Evolutionary conservation across 2,888 invertebrate genomes (phyloP).

Genomic region (Diadegma fenestrale): DNA sequence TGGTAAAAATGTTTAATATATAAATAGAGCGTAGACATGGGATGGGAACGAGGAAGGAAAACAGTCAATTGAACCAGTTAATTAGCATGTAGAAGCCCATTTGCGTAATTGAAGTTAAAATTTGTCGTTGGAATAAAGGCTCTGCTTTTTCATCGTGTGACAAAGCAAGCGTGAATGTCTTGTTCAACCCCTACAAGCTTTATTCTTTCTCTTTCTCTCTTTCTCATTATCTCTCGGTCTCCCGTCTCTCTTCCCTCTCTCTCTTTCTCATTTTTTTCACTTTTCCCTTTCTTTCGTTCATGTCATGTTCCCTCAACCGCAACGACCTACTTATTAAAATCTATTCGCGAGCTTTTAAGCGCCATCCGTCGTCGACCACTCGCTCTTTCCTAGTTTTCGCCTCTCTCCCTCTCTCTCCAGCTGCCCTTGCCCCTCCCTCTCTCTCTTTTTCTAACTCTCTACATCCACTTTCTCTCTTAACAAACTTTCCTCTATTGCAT

Average conservation of each 20-base stretch:
- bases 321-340: constrained; percentile 68
- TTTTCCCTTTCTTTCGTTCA: constrained; percentile 20
- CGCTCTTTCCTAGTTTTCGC: constrained; percentile 12
- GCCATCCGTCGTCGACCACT: constrained; percentile 46
- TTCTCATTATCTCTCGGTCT: background rate
- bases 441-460: constrained; percentile 25
- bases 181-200: constrained; percentile 27
- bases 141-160: constrained; percentile 46
- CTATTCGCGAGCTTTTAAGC: constrained; percentile 60
- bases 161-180: constrained; percentile 46
- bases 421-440: constrained; percentile 9
- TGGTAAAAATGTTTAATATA: background rate
- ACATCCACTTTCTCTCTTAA: background rate
- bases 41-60: background rate
- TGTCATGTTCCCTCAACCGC: constrained; percentile 54
- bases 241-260: too few relatives aligned
- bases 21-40: background rate
- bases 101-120: constrained; percentile 55
- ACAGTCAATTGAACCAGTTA: constrained; percentile 46
- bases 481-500: constrained; percentile 35
- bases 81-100: constrained; percentile 51
- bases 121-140: constrained; percentile 42
- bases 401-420: constrained; percentile 5
- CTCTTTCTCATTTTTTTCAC: background rate
- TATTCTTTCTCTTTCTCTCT: background rate